Conservation (phyloP, 2,888 invertebrate species). For the Lithodes maja region DNA sequence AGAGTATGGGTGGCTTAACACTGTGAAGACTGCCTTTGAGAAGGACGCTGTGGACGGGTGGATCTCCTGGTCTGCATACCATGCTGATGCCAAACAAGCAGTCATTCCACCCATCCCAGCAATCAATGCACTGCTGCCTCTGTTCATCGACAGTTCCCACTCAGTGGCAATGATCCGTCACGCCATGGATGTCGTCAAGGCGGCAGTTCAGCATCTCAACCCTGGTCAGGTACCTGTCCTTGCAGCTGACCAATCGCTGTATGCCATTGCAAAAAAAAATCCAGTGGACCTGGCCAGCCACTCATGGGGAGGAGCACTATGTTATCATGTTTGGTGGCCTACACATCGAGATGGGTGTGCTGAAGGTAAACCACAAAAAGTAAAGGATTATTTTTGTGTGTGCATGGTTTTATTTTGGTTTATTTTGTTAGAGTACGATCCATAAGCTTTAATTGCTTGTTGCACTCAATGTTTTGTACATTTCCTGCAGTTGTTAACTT, state of each 20-base stretch:
- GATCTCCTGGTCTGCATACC: slow-evolving; percentile 16
- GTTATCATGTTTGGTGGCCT: slow-evolving; percentile 26
- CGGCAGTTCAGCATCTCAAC: slow-evolving; percentile 28
- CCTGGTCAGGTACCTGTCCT: slow-evolving; percentile 12
- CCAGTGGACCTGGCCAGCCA: slow-evolving; percentile 26
- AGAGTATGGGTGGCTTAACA: not conserved
- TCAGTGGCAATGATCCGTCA: slow-evolving; percentile 35
- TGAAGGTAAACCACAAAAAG: not conserved
- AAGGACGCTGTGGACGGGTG: not conserved
- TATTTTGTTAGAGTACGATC: no score
- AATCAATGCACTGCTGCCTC: slow-evolving; percentile 40
- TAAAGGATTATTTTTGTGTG: no score
- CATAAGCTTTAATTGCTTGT: no score
- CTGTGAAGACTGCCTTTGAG: not conserved
- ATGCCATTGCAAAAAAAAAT: slow-evolving; percentile 31
- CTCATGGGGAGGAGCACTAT: slow-evolving; percentile 14
- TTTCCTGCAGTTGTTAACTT: no score
- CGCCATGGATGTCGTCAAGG: slow-evolving; percentile 29
- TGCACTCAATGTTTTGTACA: no score
- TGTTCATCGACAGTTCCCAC: slow-evolving; percentile 25
- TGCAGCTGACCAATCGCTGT: slow-evolving; percentile 21
- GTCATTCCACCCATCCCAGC: slow-evolving; percentile 34
- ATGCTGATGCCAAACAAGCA: not conserved
- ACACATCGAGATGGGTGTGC: slow-evolving; percentile 31
- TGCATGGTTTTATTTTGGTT: no score